A percentile compares a stretch with the other conserved stretches of the same genome.
These are phyloP conservation scores for Garrulus glandarius DNA, from an alignment of 2,797 vertebrate species.

Conservation along the genomic window DNA sequence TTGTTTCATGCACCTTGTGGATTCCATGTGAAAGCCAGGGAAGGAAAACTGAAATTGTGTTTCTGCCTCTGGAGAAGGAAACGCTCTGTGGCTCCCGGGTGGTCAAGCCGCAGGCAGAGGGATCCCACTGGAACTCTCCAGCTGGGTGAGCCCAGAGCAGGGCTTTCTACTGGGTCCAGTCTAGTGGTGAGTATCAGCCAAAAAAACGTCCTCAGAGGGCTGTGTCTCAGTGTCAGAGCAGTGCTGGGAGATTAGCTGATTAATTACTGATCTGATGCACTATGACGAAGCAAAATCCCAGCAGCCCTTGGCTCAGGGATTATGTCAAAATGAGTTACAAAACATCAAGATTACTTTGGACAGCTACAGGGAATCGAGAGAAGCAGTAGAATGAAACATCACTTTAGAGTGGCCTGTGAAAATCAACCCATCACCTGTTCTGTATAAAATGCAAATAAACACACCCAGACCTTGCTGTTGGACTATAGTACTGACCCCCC, in stretches of 20 bases:
- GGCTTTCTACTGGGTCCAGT: fast-evolving
- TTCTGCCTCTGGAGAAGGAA: not conserved
- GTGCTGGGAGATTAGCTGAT: not conserved
- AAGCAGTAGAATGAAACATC: not conserved
- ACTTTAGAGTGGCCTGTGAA: not conserved
- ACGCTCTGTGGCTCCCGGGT: fast-evolving
- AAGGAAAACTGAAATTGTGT: not conserved
- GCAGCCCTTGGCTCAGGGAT: not conserved
- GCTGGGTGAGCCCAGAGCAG: not conserved
- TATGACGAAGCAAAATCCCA: fast-evolving
- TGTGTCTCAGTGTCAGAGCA: not conserved
- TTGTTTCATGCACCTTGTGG: fast-evolving
- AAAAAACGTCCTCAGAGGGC: too few species aligned
- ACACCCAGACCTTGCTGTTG: fast-evolving
- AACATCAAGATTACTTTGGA: not conserved
- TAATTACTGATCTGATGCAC: not conserved
- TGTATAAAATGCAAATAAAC: not conserved
- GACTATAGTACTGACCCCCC: fast-evolving
- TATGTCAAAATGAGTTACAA: not conserved
- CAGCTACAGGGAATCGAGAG: not conserved
- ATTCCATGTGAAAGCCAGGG: not conserved
- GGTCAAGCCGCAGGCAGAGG: not conserved
- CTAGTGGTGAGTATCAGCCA: not conserved
- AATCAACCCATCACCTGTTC: not conserved
- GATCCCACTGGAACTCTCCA: not conserved